Evolutionary conservation across 2,113 vertebrate genomes (phyloP), one percentile per base, ranked within the genome.

Genomic region (Peromyscus polionotus): DNA sequence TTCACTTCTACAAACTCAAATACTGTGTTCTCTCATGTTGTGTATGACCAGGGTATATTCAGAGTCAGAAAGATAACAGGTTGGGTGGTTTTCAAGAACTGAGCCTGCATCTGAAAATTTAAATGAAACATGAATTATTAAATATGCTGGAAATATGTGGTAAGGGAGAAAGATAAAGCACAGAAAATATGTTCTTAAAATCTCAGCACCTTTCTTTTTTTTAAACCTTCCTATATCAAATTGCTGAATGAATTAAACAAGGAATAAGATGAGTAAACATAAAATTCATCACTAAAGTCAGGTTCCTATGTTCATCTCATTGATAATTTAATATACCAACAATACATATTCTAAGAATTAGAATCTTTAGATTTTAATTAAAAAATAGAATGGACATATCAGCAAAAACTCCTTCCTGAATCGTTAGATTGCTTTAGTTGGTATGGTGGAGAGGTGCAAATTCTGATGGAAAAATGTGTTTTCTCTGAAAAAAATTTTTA

Each of bases 251-350:
- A 98, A 76, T 8, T 93, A 72, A 91, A 88, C 12, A 14, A 0
- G 73, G 3, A n/a, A n/a, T 72, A 75, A 96, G 16, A 65, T 7
- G 0, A 5, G 86, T 83, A 33, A 84, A 83, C 95, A 83, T 73
- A 91, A 97, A 96, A 97, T 63, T 81, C 7, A 80, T 92, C 67
- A 93, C 79, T 96, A 70, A 95, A 92, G 42, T 63, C 81, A 98
- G 88, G 12, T 68, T 87, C 54, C 24, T 90, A 42, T 96, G 93
- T 98, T 98, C 16, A 89, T 33, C 88, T 80, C n/a, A 96, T 68
- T 97, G 94, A 93, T 90, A 98, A 96, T 73, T 63, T 45, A 81
- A 87, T 83, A 97, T 96, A 48, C 77, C 72, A 93, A 89, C 45
- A 22, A 96, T 95, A 76, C 95, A 75, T 97, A 57, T 96, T 73